Evolutionary conservation across 2,888 invertebrate species (phyloP), one percentile per base, ranked within the genome.

Genomic region (Agonum fuliginosum): DNA sequence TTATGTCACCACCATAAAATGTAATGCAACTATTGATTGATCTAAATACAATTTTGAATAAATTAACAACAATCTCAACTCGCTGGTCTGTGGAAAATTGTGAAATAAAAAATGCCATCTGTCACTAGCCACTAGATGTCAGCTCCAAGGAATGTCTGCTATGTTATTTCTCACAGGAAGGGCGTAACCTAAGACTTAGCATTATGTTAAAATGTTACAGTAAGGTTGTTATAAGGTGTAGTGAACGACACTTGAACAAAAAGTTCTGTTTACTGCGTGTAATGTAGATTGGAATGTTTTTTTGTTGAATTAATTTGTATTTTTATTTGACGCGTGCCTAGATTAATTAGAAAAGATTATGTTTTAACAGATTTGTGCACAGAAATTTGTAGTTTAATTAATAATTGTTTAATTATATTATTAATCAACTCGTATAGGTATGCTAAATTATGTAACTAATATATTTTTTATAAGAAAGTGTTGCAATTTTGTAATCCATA

Each of bases 71-170:
- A 46, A 17, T 14, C 19, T 8, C 12, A 46, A 46, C 14, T 46
- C 19, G 10, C 46, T 17, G 46, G 46, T 46, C 41, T 17, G 22
- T 30, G 34, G 62, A 65, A 41, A 67, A 37, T 54, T 54, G 54
- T 54, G 54, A 67, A 27, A 27, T 62, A 24, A 20, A 67, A 67
- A 41, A 67, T 41, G 41, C n/a, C 67, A 41, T 41, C 19, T 67
- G 41, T 67, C 67, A 67, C 20, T 54, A 20, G 54, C 22, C n/a
- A 37, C 24, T 48, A 17, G 37, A 19, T 62, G 30, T 67, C 41
- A 67, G 12, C 41, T 12, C 67, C 3, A 14, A 37, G 67, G 67
- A 67, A 67, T 67, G 67, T 67, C 10, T 17, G 19, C 37, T 67
- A 41, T 67, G 20, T 54, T 37, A 6, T 22, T 4, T 54, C n/a